phyloP scores from a whole-genome alignment of 2,797 vertebrate species.

The Capromys pilorides region DNA sequence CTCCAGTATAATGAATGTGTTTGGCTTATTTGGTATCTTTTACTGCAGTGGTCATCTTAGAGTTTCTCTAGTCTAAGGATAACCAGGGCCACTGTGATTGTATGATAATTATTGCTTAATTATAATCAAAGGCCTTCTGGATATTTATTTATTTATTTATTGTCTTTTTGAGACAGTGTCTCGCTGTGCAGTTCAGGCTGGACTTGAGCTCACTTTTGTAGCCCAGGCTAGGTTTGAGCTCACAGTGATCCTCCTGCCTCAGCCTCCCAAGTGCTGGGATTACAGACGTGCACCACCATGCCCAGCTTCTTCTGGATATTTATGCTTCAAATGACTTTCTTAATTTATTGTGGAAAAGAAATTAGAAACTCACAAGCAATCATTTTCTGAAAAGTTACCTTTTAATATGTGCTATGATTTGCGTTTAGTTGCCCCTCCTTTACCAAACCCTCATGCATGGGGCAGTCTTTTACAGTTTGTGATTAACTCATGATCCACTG shows the following conservation, averaged over 20 bases:
- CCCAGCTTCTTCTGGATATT: slow-evolving; percentile 18
- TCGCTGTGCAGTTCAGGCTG: too few species aligned
- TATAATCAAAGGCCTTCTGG: not conserved
- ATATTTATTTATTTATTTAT: too few species aligned
- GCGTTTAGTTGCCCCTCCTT: too few species aligned
- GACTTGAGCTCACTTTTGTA: too few species aligned
- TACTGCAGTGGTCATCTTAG: not conserved
- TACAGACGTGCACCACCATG: too few species aligned
- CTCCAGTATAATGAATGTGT: not conserved
- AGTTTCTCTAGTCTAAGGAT: not conserved
- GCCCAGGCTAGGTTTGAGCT: too few species aligned
- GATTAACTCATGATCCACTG: too few species aligned
- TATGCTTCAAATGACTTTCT: not conserved
- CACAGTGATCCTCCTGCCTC: too few species aligned
- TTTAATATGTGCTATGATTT: not conserved
- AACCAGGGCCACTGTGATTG: not conserved
- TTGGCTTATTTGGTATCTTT: not conserved
- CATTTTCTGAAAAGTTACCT: not conserved
- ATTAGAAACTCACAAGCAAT: slow-evolving; percentile 31
- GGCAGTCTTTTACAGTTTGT: too few species aligned
- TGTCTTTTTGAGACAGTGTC: too few species aligned
- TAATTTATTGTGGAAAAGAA: slow-evolving; percentile 26
- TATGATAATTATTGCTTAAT: slow-evolving; percentile 19
- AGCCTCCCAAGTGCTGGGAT: too few species aligned
- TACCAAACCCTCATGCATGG: too few species aligned